Evolutionary conservation across 2,797 vertebrate genomes (phyloP), one percentile per base, ranked within the genome.

Genomic region (Enoplosus armatus): DNA sequence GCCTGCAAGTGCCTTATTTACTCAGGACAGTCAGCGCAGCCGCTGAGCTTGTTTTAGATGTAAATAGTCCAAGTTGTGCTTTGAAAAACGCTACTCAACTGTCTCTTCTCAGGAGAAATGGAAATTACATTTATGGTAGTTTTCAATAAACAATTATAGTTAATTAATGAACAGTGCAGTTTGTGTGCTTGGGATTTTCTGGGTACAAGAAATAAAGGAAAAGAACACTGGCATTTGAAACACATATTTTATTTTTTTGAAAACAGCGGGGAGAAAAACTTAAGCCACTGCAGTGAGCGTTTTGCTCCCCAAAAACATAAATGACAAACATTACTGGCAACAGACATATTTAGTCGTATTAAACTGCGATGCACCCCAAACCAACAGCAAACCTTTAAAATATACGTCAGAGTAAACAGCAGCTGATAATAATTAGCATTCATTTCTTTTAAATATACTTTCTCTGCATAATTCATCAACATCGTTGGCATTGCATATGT

Each of bases 401-500:
- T 69, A 29, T n/a, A 69, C 22, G 7, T 60, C 26, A 54, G 41
- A 64, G 64, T 69, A 55, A 83, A 83, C 50, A 75, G 74, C 71
- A 76, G 77, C 73, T 41, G 37, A 56, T 60, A 16, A 62, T 82
- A 75, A 79, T 79, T 80, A 80, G 71, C 77, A 85, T 79, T 75
- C n/a, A 12, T 81, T 69, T 87, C 27, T 75, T 83, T 83, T 83
- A 83, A 84, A 90, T 77, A 79, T 26, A 75, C 11, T 45, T 81
- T 76, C 71, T 82, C 72, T 88, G 83, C 58, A 85, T 75, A 79
- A 55, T 45, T 82, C 60, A 33, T 81, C 69, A 55, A 73, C 51
- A 75, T 55, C 75, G 47, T 80, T 80, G 72, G 81, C 80, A 75
- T 90, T 90, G 85, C 86, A 89, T 89, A 89, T 53, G 50, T 83